A percentile compares a stretch with the other conserved stretches of the same genome.
Evolutionary conservation across 2,113 vertebrate genomes (phyloP).

Genomic region (Pachypanchax playfairii): DNA sequence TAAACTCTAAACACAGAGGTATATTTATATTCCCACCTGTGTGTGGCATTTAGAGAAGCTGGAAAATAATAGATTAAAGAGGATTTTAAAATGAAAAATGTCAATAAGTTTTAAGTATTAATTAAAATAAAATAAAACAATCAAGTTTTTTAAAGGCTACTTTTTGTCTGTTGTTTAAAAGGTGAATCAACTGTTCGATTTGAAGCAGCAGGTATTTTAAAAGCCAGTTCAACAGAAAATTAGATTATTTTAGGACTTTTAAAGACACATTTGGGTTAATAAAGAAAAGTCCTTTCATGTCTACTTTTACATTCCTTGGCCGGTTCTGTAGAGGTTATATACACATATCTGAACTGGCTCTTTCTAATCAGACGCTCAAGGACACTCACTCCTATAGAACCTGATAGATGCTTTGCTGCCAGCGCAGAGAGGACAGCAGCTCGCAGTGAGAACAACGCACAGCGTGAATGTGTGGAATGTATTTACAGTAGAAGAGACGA

Average conservation of each 20-base stretch:
- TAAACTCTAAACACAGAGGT: too few species aligned
- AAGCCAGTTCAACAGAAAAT: slow-evolving; percentile 32
- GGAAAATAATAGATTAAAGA: slow-evolving; percentile 20
- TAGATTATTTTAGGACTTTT: slow-evolving; percentile 26
- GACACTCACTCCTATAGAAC: slow-evolving; percentile 61
- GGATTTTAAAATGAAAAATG: slow-evolving; percentile 17
- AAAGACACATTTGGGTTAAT: slow-evolving; percentile 22
- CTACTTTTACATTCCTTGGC: slow-evolving; percentile 41
- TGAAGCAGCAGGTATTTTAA: slow-evolving; percentile 32
- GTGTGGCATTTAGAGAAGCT: neutral
- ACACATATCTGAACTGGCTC: slow-evolving; percentile 44
- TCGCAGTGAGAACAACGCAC: slow-evolving; percentile 55
- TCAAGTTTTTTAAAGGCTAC: slow-evolving; percentile 15
- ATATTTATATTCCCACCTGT: slow-evolving; percentile 7
- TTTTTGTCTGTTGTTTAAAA: slow-evolving; percentile 17
- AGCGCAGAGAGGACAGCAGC: slow-evolving; percentile 47
- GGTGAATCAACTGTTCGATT: slow-evolving; percentile 19
- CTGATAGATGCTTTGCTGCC: slow-evolving; percentile 55
- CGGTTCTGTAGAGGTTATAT: slow-evolving; percentile 25
- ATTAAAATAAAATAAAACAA: slow-evolving; percentile 4
- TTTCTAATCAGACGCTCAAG: slow-evolving; percentile 65
- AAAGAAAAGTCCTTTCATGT: slow-evolving; percentile 30
- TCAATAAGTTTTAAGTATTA: slow-evolving; percentile 21
- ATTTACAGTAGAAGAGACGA: slow-evolving; percentile 68
- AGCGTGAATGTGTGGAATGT: slow-evolving; percentile 54